phyloP scores from a whole-genome alignment of 2,888 invertebrate species.

The Heteromurus nitidus region DNA sequence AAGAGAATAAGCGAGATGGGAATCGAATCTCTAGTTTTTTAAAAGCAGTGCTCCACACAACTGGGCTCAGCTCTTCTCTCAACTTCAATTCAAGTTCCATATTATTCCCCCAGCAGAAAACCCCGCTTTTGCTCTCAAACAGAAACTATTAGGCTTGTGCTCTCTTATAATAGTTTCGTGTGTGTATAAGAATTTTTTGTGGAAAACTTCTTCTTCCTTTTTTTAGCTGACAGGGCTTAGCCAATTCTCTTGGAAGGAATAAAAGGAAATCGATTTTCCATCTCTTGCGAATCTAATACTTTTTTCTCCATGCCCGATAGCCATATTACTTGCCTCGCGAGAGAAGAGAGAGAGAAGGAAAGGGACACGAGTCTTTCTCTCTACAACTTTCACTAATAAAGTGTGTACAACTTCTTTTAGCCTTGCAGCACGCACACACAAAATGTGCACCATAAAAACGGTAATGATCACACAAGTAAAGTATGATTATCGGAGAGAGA shows the following conservation, averaged over 20 bases:
- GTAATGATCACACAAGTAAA: neutral
- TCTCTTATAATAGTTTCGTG: neutral
- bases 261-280: slow-evolving; percentile 61
- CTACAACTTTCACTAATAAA: slow-evolving; percentile 21
- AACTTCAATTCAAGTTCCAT: neutral
- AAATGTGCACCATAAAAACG: neutral
- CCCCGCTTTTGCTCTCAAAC: neutral
- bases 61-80: neutral
- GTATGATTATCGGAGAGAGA: no score
- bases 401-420: neutral
- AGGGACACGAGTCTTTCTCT: neutral
- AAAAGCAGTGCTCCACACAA: neutral
- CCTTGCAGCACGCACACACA: no score
- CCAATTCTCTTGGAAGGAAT: slow-evolving; percentile 17
- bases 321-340: neutral
- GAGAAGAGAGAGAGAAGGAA: neutral
- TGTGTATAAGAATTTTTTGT: slow-evolving; percentile 22
- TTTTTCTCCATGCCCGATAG: neutral
- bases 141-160: neutral
- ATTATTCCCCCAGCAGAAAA: neutral
- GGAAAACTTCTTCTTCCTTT: neutral
- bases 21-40: neutral
- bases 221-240: slow-evolving; percentile 12
- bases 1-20: neutral
- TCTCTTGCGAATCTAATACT: slow-evolving; percentile 42